These are phyloP conservation scores for Etia nguti DNA, from an alignment of 2,113 vertebrate genomes.

Conservation along the genomic window DNA sequence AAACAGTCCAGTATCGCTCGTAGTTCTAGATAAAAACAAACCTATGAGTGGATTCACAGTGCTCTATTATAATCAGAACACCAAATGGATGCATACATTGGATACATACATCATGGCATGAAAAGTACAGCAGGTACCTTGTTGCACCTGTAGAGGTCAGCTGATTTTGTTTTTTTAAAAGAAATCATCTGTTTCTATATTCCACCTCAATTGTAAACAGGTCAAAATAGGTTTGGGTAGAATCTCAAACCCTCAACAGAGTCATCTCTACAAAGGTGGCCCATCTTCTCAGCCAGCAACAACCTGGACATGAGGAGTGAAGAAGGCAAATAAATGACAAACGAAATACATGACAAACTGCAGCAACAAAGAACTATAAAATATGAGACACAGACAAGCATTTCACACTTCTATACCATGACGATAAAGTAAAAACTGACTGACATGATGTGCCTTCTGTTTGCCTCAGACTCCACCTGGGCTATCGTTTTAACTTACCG, in stretches of 20 bases:
- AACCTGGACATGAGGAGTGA: conserved; percentile 68
- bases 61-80: neutral
- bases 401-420: neutral
- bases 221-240: conserved; percentile 93
- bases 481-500: conserved; percentile 68
- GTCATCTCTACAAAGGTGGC: conserved; percentile 94
- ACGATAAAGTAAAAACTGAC: neutral
- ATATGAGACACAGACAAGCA: neutral
- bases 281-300: conserved; percentile 95
- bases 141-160: neutral
- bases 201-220: neutral
- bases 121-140: neutral
- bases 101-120: neutral
- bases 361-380: neutral
- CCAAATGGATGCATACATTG: neutral
- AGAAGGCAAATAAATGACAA: neutral
- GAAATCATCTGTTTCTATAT: neutral
- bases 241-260: conserved; percentile 96
- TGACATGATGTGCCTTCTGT: neutral
- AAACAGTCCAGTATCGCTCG: neutral
- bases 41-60: neutral
- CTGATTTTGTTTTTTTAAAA: neutral
- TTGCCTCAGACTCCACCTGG: too few species aligned
- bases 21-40: neutral
- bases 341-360: neutral